phyloP scores from a whole-genome alignment of 2,113 vertebrate genomes.

The Nycticryphes semicollaris region DNA sequence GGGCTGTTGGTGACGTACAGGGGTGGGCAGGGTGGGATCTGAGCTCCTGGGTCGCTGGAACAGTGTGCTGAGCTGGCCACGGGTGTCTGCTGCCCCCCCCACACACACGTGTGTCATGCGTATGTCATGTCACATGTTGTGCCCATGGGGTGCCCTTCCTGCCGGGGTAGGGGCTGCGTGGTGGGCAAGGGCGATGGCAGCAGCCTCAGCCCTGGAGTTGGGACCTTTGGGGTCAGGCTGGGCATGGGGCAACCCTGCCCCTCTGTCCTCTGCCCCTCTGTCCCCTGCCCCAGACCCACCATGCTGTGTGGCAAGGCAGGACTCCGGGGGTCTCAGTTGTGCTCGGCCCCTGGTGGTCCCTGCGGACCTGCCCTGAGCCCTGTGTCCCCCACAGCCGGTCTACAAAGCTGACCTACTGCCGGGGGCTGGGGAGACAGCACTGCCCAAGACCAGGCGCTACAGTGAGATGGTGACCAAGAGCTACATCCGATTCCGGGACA shows the following conservation, averaged over 20 bases:
- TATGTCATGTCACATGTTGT: background rate
- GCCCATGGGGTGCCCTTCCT: rapidly evolving
- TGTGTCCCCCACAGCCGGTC: slow-evolving; percentile 76
- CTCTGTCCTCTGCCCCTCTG: background rate
- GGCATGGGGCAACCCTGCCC: background rate
- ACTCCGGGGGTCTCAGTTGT: background rate
- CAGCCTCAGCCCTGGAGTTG: background rate
- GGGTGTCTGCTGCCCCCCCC: background rate
- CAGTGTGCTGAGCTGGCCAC: background rate
- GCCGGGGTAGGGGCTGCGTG: rapidly evolving
- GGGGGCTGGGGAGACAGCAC: background rate
- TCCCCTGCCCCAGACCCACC: background rate
- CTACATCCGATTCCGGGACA: slow-evolving; percentile 82
- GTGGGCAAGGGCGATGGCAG: background rate
- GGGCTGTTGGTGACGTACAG: rapidly evolving
- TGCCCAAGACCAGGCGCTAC: slow-evolving; percentile 73
- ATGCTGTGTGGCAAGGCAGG: background rate
- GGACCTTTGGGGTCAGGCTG: background rate
- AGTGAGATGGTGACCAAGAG: slow-evolving; percentile 78
- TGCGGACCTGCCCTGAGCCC: background rate
- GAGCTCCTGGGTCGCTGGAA: rapidly evolving
- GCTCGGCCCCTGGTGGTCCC: background rate
- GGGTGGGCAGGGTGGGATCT: rapidly evolving
- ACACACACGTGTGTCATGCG: too few species aligned
- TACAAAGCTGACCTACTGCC: slow-evolving; percentile 83